Conservation (phyloP, 2,113 vertebrate genomes). For the Neodontobutis hainanensis region DNA sequence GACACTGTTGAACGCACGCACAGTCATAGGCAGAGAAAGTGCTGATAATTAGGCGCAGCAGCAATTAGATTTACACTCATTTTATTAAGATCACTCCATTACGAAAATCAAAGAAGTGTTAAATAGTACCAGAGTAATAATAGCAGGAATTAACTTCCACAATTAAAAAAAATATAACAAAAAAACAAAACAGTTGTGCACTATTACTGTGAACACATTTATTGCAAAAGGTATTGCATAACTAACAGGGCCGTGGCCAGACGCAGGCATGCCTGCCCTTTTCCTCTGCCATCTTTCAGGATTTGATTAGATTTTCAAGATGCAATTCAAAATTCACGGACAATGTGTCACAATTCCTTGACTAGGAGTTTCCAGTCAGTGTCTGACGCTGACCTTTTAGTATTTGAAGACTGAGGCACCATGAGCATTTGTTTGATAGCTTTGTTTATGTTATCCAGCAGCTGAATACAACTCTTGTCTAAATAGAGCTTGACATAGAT, state of each 20-base stretch:
- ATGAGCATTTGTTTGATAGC: neutral
- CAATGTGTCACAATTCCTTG: neutral
- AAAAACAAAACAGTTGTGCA: neutral
- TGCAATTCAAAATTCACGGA: neutral
- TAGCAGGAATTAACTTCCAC: slow-evolving; percentile 15
- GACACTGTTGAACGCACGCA: slow-evolving; percentile 16
- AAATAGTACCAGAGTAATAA: neutral
- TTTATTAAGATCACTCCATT: slow-evolving; percentile 35
- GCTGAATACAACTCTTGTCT: neutral
- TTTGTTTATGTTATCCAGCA: neutral
- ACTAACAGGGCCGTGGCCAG: neutral
- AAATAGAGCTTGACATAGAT: neutral
- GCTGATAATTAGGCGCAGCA: slow-evolving; percentile 48
- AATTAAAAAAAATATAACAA: slow-evolving; percentile 2
- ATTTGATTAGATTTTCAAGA: neutral
- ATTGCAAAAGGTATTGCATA: neutral
- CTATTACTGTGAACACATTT: neutral
- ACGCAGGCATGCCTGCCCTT: slow-evolving; percentile 2
- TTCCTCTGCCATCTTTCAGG: slow-evolving; percentile 5
- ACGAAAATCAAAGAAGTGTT: slow-evolving; percentile 15
- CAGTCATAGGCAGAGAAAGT: slow-evolving; percentile 6
- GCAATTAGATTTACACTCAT: slow-evolving; percentile 36
- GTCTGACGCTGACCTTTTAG: slow-evolving; percentile 7
- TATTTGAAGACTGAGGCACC: neutral
- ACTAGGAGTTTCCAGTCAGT: slow-evolving; percentile 7